phyloP scores from a whole-genome alignment of 2,888 invertebrate genomes.

The Drosophila antonietae region DNA sequence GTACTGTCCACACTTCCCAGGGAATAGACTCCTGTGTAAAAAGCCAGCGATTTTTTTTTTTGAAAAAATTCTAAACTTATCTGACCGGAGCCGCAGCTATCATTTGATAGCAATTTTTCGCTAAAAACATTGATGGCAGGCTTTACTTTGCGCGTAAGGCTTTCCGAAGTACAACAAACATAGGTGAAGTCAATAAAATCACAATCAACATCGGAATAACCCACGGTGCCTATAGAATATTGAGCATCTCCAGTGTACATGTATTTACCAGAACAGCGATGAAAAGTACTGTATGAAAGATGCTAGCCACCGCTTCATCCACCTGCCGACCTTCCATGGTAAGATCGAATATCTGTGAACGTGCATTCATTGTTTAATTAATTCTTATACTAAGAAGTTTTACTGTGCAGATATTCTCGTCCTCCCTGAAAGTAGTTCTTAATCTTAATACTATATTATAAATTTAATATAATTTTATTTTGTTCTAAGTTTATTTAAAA shows the following conservation, averaged over 20 bases:
- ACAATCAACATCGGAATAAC: slow-evolving; percentile 98
- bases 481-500: not conserved
- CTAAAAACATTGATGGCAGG: slow-evolving; percentile 92
- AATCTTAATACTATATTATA: not conserved
- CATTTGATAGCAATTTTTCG: slow-evolving; percentile 90
- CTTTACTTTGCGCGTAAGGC: slow-evolving; percentile 89
- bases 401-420: not conserved
- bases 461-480: not conserved
- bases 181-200: slow-evolving; percentile 99
- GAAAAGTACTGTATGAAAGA: slow-evolving; percentile 96
- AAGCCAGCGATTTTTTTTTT: slow-evolving; percentile 94
- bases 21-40: slow-evolving; percentile 96
- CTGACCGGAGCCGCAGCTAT: slow-evolving; percentile 91
- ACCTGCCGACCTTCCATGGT: slow-evolving; percentile 96
- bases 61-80: slow-evolving; percentile 98
- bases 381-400: not conserved
- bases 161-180: slow-evolving; percentile 95
- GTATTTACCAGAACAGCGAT: slow-evolving; percentile 96
- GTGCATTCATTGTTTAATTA: slow-evolving; percentile 88
- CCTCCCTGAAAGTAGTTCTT: not conserved
- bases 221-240: slow-evolving; percentile 97
- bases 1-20: slow-evolving; percentile 99
- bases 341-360: slow-evolving; percentile 92
- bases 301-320: slow-evolving; percentile 95
- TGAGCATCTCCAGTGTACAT: slow-evolving; percentile 96